Base-by-base conservation (phyloP, 37 sponge, comb jelly and placozoan species). In the Beroe ovata region DNA sequence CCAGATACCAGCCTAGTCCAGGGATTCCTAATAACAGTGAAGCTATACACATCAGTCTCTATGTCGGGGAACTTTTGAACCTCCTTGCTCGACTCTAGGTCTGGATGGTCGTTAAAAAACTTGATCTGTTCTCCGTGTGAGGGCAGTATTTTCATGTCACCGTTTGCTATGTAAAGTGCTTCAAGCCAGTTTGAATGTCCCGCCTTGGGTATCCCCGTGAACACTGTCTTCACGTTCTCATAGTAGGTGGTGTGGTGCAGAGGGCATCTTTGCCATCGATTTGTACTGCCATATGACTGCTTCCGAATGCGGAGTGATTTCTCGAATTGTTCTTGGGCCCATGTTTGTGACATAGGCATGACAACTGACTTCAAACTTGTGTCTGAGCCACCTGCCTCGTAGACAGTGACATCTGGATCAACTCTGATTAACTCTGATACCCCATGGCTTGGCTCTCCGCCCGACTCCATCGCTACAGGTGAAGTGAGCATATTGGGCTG, bases 1-100 rank as follows among this genome's bases (percentile, higher is more conserved):
- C 69, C 69, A 34, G 69, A 66, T 4, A 66, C 69, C 35, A 66
- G 25, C 16, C 69, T 66, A 18, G 69, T 66, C 69, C 69, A 66
- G 6, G 69, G 69, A 37, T 66, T 66, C 69, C 69, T 26, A 2
- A 66, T 30, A 26, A 66, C 69, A 30, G 69, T 66, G 30, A 66
- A 66, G 34, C 69, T 66, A 30, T 34, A 66, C 25, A 14, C 69
- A 1, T 33, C 18, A 30, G 34, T 34, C 16, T 29, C 36, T 33
- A 1, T 3, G 2, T 19, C 2, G 2, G 11, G 8, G 36, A 34
- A 66, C 35, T 30, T 18, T 26, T 33, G 2, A 14, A 29, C 8
- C 16, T 14, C 19, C 1, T 66, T 1, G 35, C 36, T 18, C 36
- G 34, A 14, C 36, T 37, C 34, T 25, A 34, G 32, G 11, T 6